Base-by-base conservation (phyloP, 1,140 invertebrate genomes). In the Ceratitis capitata region DNA sequence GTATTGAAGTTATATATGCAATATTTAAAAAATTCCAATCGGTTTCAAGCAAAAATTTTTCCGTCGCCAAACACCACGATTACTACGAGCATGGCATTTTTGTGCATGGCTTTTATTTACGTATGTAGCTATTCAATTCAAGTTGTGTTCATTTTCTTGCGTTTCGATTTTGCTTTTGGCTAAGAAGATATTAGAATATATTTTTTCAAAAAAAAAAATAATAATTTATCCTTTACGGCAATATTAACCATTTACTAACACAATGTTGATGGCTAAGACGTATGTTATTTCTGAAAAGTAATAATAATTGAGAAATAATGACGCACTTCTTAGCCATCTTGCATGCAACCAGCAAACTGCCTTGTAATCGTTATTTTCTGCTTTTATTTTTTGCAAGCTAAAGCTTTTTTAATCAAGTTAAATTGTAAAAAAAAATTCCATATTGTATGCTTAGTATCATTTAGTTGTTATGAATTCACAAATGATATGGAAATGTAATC, bases 71-170 rank as follows among this genome's bases (percentile, higher is more conserved):
- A 85, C 42, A 84, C 35, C 61, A 29, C 83, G 29, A 84, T 82
- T 83, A 83, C 26, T 53, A 26, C 82, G 85, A 91, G 90, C 90
- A 91, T 91, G 90, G 90, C 90, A 91, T 91, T 91, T 91, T 91
- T 91, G 90, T 91, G 90, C 90, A 91, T 91, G 90, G 89, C 87
- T 86, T 88, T 86, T 49, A 87, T 85, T 85, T 87, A n/a, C n/a
- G n/a, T n/a, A n/a, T n/a, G n/a, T n/a, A 86, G 85, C 85, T 87
- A 74, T 85, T 86, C 78, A 49, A 56, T 74, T 74, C 42, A 51
- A 51, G 82, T 69, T 84, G 39, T n/a, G 14, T 86, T 51, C 1
- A 85, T 82, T 9, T 86, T 87, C 6, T 82, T 82, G 39, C 32
- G 82, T 84, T 86, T 86, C 56, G 53, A 82, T 85, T 69, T n/a